phyloP scores from a whole-genome alignment of 2,113 vertebrate species.

The Lepus timidus region DNA sequence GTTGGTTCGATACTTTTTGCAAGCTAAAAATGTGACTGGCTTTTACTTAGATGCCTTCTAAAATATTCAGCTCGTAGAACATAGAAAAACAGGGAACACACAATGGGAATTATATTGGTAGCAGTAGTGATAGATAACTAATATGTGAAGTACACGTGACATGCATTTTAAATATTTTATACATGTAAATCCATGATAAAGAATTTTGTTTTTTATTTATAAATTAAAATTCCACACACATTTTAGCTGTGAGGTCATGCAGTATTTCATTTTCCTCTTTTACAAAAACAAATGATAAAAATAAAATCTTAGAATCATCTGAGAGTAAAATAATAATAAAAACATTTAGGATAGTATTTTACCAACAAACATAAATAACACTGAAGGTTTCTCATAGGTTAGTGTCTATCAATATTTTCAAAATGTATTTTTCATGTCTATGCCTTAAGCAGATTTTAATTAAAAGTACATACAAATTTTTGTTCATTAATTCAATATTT shows the following conservation, averaged over 20 bases:
- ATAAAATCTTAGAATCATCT: neutral
- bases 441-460: constrained; percentile 4
- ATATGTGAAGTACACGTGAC: neutral
- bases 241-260: neutral
- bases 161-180: neutral
- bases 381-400: constrained; percentile 27
- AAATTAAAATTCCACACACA: neutral
- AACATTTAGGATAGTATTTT: neutral
- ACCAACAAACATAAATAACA: neutral
- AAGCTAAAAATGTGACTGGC: neutral
- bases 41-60: neutral
- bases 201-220: neutral
- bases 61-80: neutral
- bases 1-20: neutral
- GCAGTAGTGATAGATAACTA: neutral
- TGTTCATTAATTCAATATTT: neutral
- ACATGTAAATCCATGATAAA: neutral
- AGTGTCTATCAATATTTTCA: neutral
- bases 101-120: neutral
- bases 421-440: neutral
- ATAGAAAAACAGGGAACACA: neutral
- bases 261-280: neutral
- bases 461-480: neutral
- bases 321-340: neutral
- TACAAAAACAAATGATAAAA: neutral